A percentile compares a stretch with the other conserved stretches of the same genome.
Evolutionary conservation across 2,888 invertebrate species (phyloP).

Genomic region (Cosmia pyralina): DNA sequence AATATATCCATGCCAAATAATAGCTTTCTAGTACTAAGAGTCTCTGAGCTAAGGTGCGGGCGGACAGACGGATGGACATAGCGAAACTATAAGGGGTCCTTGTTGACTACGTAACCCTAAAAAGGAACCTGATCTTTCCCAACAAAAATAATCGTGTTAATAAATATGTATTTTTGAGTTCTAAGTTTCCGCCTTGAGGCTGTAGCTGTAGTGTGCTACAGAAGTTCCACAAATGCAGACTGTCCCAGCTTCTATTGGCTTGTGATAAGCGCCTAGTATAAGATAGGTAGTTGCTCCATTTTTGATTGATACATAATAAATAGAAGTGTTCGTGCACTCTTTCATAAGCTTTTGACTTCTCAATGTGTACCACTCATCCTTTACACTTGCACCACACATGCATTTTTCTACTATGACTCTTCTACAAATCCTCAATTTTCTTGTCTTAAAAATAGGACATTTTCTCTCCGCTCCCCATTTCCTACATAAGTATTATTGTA

Average conservation of each 20-base stretch:
- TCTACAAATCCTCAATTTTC: conserved; percentile 59
- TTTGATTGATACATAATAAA: neutral
- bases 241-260: neutral
- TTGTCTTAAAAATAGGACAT: conserved; percentile 48
- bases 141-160: too few species aligned
- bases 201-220: too few species aligned
- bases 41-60: too few species aligned
- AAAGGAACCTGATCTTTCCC: too few species aligned
- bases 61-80: too few species aligned
- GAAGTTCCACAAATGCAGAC: neutral
- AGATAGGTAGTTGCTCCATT: neutral
- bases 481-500: conserved; percentile 13
- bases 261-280: neutral
- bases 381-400: conserved; percentile 25
- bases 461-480: conserved; percentile 20
- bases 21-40: too few species aligned
- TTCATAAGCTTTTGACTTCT: neutral
- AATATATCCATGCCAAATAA: too few species aligned
- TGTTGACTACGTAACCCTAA: too few species aligned
- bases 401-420: conserved; percentile 40
- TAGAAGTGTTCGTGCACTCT: neutral
- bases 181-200: neutral
- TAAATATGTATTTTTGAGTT: neutral
- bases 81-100: too few species aligned
- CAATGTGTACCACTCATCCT: neutral